These are phyloP conservation scores for Solenodon paradoxus DNA, from an alignment of 2,113 vertebrate genomes.

Conservation along the genomic window DNA sequence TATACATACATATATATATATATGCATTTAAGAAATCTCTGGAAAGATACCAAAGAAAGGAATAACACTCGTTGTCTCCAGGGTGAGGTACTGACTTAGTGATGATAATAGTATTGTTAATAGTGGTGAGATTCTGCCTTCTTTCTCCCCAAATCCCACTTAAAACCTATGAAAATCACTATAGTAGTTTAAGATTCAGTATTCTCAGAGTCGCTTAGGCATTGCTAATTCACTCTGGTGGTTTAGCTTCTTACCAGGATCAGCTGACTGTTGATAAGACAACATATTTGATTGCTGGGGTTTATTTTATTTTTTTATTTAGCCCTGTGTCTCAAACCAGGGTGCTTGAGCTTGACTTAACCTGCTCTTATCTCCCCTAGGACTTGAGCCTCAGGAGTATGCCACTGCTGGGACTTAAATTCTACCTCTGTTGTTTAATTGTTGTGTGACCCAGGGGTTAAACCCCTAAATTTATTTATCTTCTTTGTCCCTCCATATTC, in stretches of 20 bases:
- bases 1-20: not conserved
- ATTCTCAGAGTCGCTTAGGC: not conserved
- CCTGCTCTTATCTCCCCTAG: too few relatives aligned
- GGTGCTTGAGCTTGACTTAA: too few relatives aligned
- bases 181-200: not conserved
- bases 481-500: not conserved
- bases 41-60: not conserved
- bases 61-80: not conserved
- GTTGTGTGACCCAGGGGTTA: not conserved
- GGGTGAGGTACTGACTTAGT: not conserved
- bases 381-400: too few relatives aligned
- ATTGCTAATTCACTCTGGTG: not conserved
- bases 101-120: not conserved
- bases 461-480: not conserved
- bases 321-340: too few relatives aligned
- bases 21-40: not conserved
- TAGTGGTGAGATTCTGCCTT: not conserved
- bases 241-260: not conserved
- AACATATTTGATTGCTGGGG: not conserved
- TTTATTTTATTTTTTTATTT: too few relatives aligned
- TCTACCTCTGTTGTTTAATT: not conserved
- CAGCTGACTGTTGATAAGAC: not conserved
- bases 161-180: not conserved
- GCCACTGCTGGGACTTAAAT: not conserved
- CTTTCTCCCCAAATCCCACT: not conserved